Evolutionary conservation across 30 jellyfish, hydroid and myxozoan genomes (phyloP), one percentile per base, ranked within the genome.

Genomic region (Sanderia malayensis): DNA sequence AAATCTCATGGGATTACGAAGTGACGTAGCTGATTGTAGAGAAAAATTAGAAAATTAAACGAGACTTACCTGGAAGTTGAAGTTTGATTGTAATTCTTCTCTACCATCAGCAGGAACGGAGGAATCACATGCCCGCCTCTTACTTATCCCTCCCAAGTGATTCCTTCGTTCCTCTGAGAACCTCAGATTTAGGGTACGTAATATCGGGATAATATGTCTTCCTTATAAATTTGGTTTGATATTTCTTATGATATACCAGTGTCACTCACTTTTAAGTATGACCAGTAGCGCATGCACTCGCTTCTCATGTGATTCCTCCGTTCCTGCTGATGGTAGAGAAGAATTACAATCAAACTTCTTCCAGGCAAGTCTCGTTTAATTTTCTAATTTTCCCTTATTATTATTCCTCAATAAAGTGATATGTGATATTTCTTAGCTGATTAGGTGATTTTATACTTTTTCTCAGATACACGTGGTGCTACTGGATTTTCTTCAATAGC

Each of bases 31-130:
- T 44, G 66, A 67, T 31, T 22, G 70, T 25, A 58, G 70, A 58
- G 69, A 57, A 57, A 30, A 57, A 57, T 57, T 57, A 15, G 15
- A 69, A 47, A 77, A 77, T 62, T 77, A 77, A 46, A 77, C 82
- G 74, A 77, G 89, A 77, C 89, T 44, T 75, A 75, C 87, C 81
- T 73, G 86, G 55, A 73, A 73, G 86, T 57, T 73, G 86, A 73
- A 53, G 86, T 73, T 60, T 73, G 86, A 64, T 77, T 52, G 46
- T 41, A 77, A 77, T 77, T 77, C 83, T 77, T 41, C 55, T 41
- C 55, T 41, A 41, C 55, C 55, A 41, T 41, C 55, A 41, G 55
- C 55, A 41, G 55, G 69, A 57, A 57, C 26, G 31, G 26, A 57
- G 69, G 69, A 57, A 28, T 57, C 69, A 57, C 69, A 57, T 57